Percentiles rank a stretch among this genome's conserved stretches.
phyloP scores from a whole-genome alignment of 2,797 vertebrate species.

The Thripadectes ignobilis region DNA sequence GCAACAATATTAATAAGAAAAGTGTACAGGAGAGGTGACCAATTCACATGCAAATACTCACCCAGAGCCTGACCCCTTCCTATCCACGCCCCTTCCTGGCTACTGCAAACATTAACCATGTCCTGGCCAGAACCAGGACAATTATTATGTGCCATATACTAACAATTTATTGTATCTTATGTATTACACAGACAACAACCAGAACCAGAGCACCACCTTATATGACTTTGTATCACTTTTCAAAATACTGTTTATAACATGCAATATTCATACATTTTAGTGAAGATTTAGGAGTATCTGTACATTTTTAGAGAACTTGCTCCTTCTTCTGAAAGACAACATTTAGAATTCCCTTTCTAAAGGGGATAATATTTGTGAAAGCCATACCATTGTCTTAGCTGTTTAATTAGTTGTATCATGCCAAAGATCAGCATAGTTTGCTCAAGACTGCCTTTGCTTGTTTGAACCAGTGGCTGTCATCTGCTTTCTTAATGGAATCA shows the following conservation, averaged over 20 bases:
- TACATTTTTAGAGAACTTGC: background rate
- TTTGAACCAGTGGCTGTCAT: background rate
- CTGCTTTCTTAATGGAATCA: background rate
- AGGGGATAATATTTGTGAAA: background rate
- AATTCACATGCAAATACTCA: background rate
- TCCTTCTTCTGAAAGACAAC: background rate
- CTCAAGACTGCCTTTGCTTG: background rate
- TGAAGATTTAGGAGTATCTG: background rate
- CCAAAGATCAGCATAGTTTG: background rate
- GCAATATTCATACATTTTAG: background rate
- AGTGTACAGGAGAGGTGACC: accelerated
- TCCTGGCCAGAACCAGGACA: background rate
- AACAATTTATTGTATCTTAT: background rate
- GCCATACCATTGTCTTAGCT: background rate
- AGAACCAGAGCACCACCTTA: background rate
- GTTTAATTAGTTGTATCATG: background rate
- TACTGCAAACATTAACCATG: background rate
- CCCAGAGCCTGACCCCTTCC: background rate
- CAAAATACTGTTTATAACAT: background rate
- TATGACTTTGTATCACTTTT: background rate
- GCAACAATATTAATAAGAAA: background rate
- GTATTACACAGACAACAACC: background rate
- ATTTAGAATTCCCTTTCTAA: background rate
- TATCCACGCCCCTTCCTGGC: background rate
- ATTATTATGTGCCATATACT: background rate